phyloP scores from a whole-genome alignment of 2,113 vertebrate species.

The Oenanthe oenanthe region DNA sequence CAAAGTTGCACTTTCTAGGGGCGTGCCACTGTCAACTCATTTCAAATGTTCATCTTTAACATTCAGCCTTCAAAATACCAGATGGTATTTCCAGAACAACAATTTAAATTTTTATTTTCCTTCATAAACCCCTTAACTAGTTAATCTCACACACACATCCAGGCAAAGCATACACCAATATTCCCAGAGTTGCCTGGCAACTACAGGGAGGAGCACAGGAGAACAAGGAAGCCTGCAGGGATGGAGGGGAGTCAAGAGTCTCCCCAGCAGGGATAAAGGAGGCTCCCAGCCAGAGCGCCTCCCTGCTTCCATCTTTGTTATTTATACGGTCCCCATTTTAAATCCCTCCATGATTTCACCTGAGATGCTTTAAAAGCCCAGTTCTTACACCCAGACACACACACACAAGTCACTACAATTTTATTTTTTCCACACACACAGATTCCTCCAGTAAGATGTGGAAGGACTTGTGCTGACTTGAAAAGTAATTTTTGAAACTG shows the following conservation, averaged over 20 bases:
- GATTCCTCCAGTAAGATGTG: not conserved
- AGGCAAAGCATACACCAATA: slow-evolving; percentile 63
- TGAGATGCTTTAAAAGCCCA: not conserved
- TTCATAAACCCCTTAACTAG: slow-evolving; percentile 75
- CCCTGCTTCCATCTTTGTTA: not conserved
- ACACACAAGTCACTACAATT: not conserved
- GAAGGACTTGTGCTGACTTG: not conserved
- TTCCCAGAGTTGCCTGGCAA: slow-evolving; percentile 82
- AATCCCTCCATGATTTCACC: not conserved
- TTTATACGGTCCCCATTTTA: not conserved
- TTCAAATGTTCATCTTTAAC: slow-evolving; percentile 29
- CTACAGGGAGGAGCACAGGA: slow-evolving; percentile 71
- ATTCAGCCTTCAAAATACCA: slow-evolving; percentile 51
- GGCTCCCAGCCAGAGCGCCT: slow-evolving; percentile 27
- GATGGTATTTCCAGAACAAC: slow-evolving; percentile 64
- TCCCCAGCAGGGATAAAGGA: slow-evolving; percentile 60
- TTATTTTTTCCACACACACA: not conserved
- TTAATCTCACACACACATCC: slow-evolving; percentile 68
- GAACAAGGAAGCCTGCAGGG: slow-evolving; percentile 70
- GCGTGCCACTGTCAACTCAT: not conserved
- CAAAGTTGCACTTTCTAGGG: not conserved
- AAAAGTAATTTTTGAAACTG: not conserved
- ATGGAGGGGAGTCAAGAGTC: slow-evolving; percentile 57
- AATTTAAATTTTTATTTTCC: slow-evolving; percentile 71
- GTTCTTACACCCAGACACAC: not conserved